Percentiles rank a stretch among this genome's conserved stretches.
Evolutionary conservation across 2,113 vertebrate genomes (phyloP).

Genomic region (Mustela lutreola): DNA sequence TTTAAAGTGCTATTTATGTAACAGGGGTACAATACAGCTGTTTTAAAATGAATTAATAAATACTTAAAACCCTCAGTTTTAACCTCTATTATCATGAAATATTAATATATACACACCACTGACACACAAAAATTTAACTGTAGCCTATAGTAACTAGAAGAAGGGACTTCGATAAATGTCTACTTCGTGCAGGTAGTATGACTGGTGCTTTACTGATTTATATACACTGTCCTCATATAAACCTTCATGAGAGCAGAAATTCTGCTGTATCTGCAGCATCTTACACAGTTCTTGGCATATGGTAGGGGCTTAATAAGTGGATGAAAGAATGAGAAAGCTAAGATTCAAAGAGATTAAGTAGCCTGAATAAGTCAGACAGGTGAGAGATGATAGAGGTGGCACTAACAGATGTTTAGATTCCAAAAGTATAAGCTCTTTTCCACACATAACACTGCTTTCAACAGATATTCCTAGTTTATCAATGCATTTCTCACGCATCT

Average conservation of each 20-base stretch:
- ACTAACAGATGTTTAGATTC: not conserved
- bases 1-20: slow-evolving; percentile 30
- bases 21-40: not conserved
- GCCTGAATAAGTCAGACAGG: not conserved
- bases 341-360: slow-evolving; percentile 45
- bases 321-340: not conserved
- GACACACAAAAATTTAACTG: not conserved
- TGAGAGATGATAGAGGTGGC: not conserved
- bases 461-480: not conserved
- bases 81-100: not conserved
- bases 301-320: not conserved
- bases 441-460: not conserved
- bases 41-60: slow-evolving; percentile 32
- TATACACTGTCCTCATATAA: slow-evolving; percentile 14
- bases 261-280: not conserved
- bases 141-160: not conserved
- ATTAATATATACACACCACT: not conserved
- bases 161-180: not conserved
- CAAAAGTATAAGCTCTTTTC: not conserved
- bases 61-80: slow-evolving; percentile 15
- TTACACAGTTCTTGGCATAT: not conserved
- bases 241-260: not conserved
- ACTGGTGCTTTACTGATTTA: not conserved
- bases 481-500: not conserved
- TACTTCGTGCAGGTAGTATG: not conserved